These are phyloP conservation scores for Clupea harengus DNA, from an alignment of 2,113 vertebrate species.

Conservation along the genomic window DNA sequence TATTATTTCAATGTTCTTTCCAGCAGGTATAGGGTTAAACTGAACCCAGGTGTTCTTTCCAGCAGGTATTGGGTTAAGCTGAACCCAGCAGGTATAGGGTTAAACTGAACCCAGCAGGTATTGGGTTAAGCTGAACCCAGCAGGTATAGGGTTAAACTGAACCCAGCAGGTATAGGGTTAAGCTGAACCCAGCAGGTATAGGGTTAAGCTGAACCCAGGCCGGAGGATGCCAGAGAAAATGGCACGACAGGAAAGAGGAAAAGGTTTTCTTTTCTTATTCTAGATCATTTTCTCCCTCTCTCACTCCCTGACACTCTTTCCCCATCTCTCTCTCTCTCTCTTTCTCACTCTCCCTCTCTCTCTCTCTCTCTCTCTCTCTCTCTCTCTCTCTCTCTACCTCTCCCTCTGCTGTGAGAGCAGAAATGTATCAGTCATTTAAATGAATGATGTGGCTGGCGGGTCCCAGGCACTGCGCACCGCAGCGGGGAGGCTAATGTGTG, in stretches of 20 bases:
- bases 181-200: no score
- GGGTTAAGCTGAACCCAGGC: background rate
- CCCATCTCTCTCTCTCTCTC: background rate
- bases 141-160: no score
- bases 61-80: no score
- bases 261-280: background rate
- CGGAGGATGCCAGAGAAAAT: background rate
- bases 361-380: background rate
- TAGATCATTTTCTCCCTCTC: background rate
- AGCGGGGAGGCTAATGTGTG: constrained; percentile 56
- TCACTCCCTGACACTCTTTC: background rate
- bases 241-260: constrained; percentile 31
- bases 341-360: background rate
- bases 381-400: background rate
- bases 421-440: constrained; percentile 58
- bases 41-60: no score
- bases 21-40: no score
- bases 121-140: no score
- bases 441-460: constrained; percentile 51
- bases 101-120: no score
- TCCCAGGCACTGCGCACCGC: constrained; percentile 45
- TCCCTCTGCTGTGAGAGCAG: constrained; percentile 33
- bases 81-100: no score
- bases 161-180: background rate
- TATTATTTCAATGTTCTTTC: background rate